These are phyloP conservation scores for Dasyurus viverrinus DNA, from an alignment of 2,113 vertebrate genomes.

Conservation along the genomic window DNA sequence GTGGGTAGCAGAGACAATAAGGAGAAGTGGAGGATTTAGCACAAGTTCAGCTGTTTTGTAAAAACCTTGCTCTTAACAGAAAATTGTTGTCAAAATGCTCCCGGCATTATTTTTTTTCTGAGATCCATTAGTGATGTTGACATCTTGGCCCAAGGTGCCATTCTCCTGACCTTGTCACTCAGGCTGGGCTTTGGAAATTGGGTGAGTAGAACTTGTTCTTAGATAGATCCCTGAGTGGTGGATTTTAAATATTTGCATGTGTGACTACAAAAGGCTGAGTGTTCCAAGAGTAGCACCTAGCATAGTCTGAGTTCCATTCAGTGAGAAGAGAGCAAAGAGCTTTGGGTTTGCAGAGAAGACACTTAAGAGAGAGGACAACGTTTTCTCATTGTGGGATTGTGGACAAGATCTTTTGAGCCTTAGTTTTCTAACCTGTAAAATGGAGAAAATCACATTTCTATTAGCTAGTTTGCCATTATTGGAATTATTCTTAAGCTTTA, in stretches of 20 bases:
- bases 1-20: neutral
- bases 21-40: neutral
- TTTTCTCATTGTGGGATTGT: neutral
- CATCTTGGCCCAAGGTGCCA: no score
- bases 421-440: neutral
- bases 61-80: neutral
- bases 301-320: neutral
- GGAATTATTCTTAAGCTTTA: no score
- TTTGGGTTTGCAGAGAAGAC: neutral
- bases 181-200: neutral
- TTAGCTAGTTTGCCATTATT: no score
- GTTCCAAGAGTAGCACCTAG: neutral
- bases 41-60: neutral
- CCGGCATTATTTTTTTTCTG: neutral
- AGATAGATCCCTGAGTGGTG: neutral
- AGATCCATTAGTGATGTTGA: neutral
- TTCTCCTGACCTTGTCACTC: neutral
- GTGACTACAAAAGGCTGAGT: no score
- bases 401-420: neutral
- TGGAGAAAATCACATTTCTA: no score
- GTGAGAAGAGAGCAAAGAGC: neutral
- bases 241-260: neutral
- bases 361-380: neutral
- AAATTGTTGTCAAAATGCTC: neutral
- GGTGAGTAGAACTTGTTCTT: neutral